Evolutionary conservation across 37 sponge, comb jelly and placozoan genomes (phyloP), one percentile per base, ranked within the genome.

Genomic region (Agelas oroides): DNA sequence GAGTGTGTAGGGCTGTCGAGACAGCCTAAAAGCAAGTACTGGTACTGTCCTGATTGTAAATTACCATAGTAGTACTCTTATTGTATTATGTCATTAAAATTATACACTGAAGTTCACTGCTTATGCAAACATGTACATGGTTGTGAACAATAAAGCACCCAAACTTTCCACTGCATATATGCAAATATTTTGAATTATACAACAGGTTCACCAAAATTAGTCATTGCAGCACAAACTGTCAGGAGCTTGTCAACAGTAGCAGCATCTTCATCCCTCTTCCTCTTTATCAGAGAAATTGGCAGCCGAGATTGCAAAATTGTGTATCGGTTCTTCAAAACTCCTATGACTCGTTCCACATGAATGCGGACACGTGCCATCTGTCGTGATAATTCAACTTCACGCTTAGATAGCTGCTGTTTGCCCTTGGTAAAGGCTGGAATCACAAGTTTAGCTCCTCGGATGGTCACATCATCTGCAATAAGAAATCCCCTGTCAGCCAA

Each of bases 331-430:
- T 87, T 87, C 2, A 88, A n/a, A 3, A 73, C 82, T 17, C 76
- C 82, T 55, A 88, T 88, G 0, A 75, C 77, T 52, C 77, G 17
- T 34, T 88, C 88, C 0, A 88, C 80, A 67, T 88, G 88, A 8
- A 88, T 88, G 23, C 82, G 58, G 15, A 88, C 88, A 19, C 52
- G 1, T 40, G 83, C 59, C 25, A 88, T 20, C 59, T 56, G 30
- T 12, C 38, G 28, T 15, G 88, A 81, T 3, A 59, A 36, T 39
- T 88, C 88, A 2, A 81, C 70, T 37, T 87, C 88, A 41, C 56
- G 18, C 37, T 70, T 53, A 21, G 77, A 76, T 1, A 85, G 71
- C 24, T 88, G 82, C 55, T 59, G 24, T 70, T 78, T 77, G 0
- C 86, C 86, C 24, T 53, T 36, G 27, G 78, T 78, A 57, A 86